These are phyloP conservation scores for Agelas oroides DNA, from an alignment of 37 sponge, comb jelly and placozoan species.

Conservation along the genomic window DNA sequence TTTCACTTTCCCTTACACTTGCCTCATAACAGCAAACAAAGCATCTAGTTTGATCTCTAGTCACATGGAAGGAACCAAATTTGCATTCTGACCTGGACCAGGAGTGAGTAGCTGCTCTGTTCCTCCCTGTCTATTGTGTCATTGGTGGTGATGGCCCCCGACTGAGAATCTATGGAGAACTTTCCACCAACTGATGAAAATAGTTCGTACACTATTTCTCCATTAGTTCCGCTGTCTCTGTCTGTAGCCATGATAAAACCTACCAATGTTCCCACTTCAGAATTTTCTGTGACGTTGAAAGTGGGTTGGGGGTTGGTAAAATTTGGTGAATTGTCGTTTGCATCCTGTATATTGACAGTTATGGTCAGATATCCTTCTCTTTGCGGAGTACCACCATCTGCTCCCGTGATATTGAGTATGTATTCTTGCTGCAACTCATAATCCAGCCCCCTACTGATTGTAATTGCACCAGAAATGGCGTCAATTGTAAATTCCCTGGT, in stretches of 20 bases:
- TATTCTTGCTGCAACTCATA: conserved; percentile 11
- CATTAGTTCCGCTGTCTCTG: conserved; percentile 34
- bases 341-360: conserved; percentile 13
- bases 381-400: conserved; percentile 49
- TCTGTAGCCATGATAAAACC: conserved; percentile 33
- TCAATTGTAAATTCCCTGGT: neutral
- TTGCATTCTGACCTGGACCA: conserved; percentile 10
- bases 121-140: conserved; percentile 27
- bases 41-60: no score
- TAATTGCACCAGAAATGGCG: conserved; percentile 14
- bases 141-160: conserved; percentile 34
- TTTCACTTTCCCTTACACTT: no score
- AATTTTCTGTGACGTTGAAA: conserved; percentile 8
- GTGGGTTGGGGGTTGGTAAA: neutral
- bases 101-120: neutral
- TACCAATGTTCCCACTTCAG: conserved; percentile 26
- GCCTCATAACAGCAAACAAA: no score
- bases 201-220: conserved; percentile 42
- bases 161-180: conserved; percentile 49
- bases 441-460: conserved; percentile 21
- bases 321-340: conserved; percentile 47
- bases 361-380: conserved; percentile 12
- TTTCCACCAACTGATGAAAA: conserved; percentile 13
- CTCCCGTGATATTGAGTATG: conserved; percentile 2
- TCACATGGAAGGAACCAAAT: no score